Conservation (phyloP, 2,113 vertebrate species). For the Rhea americana region DNA sequence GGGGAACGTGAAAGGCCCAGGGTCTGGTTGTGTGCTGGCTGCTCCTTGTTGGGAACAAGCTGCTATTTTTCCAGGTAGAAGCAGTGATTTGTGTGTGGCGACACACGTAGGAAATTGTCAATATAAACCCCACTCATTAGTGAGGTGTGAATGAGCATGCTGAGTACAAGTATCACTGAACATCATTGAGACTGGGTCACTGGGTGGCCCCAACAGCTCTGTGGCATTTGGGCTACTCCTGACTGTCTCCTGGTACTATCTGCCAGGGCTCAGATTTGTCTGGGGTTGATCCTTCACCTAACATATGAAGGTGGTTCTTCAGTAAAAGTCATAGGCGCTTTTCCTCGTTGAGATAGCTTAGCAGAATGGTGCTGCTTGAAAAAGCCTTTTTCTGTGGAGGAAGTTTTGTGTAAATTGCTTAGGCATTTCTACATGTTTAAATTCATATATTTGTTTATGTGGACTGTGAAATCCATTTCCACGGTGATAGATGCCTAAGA, state of each 20-base stretch:
- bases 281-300: background rate
- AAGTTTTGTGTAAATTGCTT: background rate
- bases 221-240: background rate
- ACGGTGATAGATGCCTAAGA: background rate
- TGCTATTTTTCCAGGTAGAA: background rate
- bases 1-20: background rate
- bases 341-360: background rate
- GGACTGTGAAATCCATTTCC: background rate
- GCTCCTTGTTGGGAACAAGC: background rate
- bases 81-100: accelerated
- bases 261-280: background rate
- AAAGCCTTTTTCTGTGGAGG: background rate
- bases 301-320: background rate
- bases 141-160: background rate
- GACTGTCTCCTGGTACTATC: background rate
- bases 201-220: background rate
- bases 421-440: background rate
- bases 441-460: background rate
- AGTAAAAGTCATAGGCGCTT: background rate
- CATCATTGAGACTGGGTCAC: background rate
- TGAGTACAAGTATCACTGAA: background rate
- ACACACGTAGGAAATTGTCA: background rate
- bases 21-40: background rate
- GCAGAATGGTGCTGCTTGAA: background rate
- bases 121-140: background rate